Evolutionary conservation across 2,797 vertebrate species (phyloP).

Genomic region (Xiphophorus birchmanni): DNA sequence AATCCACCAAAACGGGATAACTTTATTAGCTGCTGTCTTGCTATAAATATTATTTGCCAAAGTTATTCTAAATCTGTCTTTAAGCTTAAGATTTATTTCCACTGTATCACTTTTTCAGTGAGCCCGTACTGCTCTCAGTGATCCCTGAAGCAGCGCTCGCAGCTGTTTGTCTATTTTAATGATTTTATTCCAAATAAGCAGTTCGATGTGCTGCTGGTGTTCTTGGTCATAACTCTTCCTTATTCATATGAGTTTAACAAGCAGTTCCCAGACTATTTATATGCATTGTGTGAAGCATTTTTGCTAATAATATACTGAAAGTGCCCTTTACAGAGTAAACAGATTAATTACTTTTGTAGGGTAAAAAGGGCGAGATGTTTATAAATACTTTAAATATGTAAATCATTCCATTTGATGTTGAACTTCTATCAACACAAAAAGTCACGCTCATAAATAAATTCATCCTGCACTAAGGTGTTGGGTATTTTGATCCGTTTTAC

Average conservation of each 20-base stretch:
- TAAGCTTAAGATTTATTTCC: neutral
- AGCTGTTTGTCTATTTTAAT: slow-evolving; percentile 8
- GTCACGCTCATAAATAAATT: neutral
- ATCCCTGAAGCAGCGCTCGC: neutral
- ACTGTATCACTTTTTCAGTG: neutral
- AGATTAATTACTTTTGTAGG: neutral
- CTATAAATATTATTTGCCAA: neutral
- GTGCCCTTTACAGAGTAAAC: neutral
- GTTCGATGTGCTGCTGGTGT: slow-evolving; percentile 1
- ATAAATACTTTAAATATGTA: neutral
- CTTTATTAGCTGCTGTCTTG: neutral
- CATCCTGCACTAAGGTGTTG: neutral
- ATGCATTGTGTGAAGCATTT: neutral
- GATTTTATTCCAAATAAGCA: slow-evolving; percentile 1
- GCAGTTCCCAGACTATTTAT: neutral
- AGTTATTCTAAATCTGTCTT: neutral
- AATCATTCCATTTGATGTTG: neutral
- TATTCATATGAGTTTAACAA: neutral
- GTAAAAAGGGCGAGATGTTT: neutral
- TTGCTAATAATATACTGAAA: neutral
- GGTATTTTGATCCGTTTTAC: neutral
- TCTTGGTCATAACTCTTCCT: neutral
- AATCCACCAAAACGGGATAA: neutral
- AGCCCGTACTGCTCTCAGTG: neutral
- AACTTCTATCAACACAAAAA: neutral